phyloP scores from a whole-genome alignment of 2,888 invertebrate genomes.

The Ochropleura plecta region DNA sequence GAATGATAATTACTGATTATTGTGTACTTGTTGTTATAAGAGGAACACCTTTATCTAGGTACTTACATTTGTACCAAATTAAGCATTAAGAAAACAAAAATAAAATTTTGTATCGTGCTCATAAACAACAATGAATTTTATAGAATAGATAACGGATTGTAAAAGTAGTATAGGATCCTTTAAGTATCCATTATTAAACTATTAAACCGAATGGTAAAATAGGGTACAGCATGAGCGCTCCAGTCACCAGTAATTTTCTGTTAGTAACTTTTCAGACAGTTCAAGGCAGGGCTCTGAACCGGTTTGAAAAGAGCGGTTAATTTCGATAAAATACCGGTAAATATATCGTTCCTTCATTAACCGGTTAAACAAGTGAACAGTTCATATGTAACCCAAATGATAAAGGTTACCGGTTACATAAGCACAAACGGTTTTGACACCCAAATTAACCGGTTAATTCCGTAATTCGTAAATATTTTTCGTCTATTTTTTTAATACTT shows the following conservation, averaged over 20 bases:
- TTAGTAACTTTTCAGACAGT: too few relatives aligned
- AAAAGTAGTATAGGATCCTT: not conserved
- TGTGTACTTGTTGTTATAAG: conserved; percentile 18
- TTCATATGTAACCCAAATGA: too few relatives aligned
- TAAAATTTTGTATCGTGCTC: not conserved
- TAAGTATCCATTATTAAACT: not conserved
- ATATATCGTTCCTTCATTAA: too few relatives aligned
- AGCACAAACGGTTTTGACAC: too few relatives aligned
- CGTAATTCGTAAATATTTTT: too few relatives aligned
- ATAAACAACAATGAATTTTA: not conserved
- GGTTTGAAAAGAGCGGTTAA: too few relatives aligned
- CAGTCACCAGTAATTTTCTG: not conserved
- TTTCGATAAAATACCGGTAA: too few relatives aligned
- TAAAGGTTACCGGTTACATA: too few relatives aligned
- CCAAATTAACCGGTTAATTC: too few relatives aligned
- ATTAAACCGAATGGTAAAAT: not conserved
- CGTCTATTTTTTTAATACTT: too few relatives aligned
- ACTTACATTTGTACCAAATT: not conserved
- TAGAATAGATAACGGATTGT: not conserved
- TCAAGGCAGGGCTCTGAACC: too few relatives aligned
- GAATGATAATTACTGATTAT: conserved; percentile 15
- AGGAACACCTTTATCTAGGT: not conserved
- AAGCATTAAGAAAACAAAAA: not conserved
- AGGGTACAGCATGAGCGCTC: not conserved
- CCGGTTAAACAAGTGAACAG: too few relatives aligned